Evolutionary conservation across 1,140 invertebrate genomes (phyloP).

Genomic region (Drosophila busckii): DNA sequence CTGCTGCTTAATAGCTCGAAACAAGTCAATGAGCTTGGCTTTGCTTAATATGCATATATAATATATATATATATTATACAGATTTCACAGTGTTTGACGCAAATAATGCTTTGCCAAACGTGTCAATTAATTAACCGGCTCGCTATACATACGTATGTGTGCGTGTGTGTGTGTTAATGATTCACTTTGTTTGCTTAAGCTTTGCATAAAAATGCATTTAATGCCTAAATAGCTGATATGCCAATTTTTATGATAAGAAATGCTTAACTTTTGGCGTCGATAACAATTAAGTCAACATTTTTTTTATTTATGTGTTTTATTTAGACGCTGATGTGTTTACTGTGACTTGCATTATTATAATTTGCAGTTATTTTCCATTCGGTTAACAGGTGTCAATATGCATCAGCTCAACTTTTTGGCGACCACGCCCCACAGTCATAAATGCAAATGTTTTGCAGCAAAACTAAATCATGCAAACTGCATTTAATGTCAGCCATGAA

Average conservation of each 20-base stretch:
- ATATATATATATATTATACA: not conserved
- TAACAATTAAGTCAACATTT: too few species aligned
- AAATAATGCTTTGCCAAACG: slow-evolving; percentile 20
- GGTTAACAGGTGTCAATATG: too few species aligned
- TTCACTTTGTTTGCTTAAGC: slow-evolving; percentile 37
- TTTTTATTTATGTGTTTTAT: too few species aligned
- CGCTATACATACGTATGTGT: too few species aligned
- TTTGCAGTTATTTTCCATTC: too few species aligned
- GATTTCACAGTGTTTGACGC: not conserved
- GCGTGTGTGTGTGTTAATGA: too few species aligned
- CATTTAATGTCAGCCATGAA: slow-evolving; percentile 10
- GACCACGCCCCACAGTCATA: slow-evolving; percentile 39
- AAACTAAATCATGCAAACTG: slow-evolving; percentile 65
- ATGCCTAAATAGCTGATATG: too few species aligned
- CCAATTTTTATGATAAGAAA: too few species aligned
- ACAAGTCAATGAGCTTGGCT: too few species aligned
- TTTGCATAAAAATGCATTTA: slow-evolving; percentile 1
- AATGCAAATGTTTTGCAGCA: slow-evolving; percentile 51
- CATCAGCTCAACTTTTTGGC: slow-evolving; percentile 33
- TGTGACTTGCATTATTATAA: too few species aligned
- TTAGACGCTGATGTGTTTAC: too few species aligned
- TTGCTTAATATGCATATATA: slow-evolving; percentile 17
- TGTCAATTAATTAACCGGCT: slow-evolving; percentile 49
- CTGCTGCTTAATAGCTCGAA: not conserved
- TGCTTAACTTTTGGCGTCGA: too few species aligned